Evolutionary conservation across 2,113 vertebrate genomes (phyloP).

Genomic region (Eudyptes chrysolophus): DNA sequence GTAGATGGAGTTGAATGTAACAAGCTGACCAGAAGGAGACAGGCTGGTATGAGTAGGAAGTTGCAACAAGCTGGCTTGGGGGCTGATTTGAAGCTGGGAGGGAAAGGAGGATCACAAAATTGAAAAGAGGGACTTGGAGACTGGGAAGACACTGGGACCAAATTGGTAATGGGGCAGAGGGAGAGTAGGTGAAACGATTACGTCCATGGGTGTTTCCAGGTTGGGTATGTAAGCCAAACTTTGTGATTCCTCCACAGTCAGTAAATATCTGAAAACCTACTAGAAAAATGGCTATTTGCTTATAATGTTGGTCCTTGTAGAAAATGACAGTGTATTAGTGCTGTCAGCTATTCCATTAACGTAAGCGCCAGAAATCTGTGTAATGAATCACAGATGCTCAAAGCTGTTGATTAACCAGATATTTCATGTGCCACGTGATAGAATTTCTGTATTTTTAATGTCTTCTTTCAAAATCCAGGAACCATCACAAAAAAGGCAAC

Average conservation of each 20-base stretch:
- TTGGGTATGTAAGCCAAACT: not conserved
- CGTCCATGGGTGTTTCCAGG: not conserved
- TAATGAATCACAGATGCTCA: slow-evolving; percentile 9
- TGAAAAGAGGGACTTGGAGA: not conserved
- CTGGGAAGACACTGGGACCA: not conserved
- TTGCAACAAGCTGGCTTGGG: not conserved
- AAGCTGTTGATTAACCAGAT: slow-evolving; percentile 28
- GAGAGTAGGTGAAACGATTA: not conserved
- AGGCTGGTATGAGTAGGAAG: not conserved
- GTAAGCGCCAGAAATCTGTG: not conserved
- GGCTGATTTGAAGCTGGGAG: not conserved
- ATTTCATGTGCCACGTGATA: not conserved
- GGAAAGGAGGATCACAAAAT: not conserved
- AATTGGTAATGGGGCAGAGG: not conserved
- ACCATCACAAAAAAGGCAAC: not conserved
- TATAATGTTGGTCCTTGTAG: not conserved
- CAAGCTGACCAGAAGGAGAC: not conserved
- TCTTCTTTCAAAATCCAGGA: slow-evolving; percentile 6
- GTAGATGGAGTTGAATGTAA: not conserved
- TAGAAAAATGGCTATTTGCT: not conserved
- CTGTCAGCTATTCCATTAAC: not conserved
- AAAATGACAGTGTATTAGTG: not conserved
- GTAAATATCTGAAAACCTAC: not conserved
- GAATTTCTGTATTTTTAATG: slow-evolving; percentile 20
- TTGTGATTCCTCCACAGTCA: not conserved